Base-by-base conservation (phyloP, 2,888 invertebrate species). In the Rapana venosa region DNA sequence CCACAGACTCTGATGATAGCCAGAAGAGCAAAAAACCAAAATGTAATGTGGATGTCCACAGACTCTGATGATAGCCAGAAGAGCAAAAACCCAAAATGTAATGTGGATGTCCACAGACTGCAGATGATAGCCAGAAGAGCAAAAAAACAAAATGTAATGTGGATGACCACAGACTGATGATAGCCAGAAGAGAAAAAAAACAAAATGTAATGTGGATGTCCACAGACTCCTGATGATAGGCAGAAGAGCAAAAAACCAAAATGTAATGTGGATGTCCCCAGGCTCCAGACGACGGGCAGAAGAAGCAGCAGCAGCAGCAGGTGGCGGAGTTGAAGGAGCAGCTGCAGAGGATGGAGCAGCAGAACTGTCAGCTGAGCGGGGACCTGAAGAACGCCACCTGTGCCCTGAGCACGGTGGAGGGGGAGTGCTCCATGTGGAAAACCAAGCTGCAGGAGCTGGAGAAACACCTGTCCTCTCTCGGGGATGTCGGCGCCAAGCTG, bases 351-450 rank as follows among this genome's bases (percentile, higher is more conserved):
- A 81, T 91, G 0, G 94, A 94, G 77, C 91, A 93, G 35, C 93
- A 93, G 83, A 94, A 93, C 87, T 36, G 91, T 4, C 87, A 91
- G n/a, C 88, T 94, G 83, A 95, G 95, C 88, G 94, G 96, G 94
- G 93, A 94, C 20, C 92, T 96, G 93, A 93, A 94, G 77, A 93
- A 94, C 61, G 93, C 93, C 30, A 95, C 95, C 88, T 95, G 97
- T 94, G 93, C 96, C 93, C 92, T 96, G 93, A 93, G 96, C 91
- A 95, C 96, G 84, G 96, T 96, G 87, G 97, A 97, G 95, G 96
- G 95, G 93, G 97, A 97, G 92, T 97, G 97, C 93, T 97, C 97
- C 92, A 97, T 97, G 87, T 95, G 97, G 87, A 97, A 97, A 35
- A 96, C 96, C 66, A 95, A 95, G 90, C 92, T 95, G 20, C 93